Base-by-base conservation (phyloP, 2,113 vertebrate species). In the Hylia prasina region DNA sequence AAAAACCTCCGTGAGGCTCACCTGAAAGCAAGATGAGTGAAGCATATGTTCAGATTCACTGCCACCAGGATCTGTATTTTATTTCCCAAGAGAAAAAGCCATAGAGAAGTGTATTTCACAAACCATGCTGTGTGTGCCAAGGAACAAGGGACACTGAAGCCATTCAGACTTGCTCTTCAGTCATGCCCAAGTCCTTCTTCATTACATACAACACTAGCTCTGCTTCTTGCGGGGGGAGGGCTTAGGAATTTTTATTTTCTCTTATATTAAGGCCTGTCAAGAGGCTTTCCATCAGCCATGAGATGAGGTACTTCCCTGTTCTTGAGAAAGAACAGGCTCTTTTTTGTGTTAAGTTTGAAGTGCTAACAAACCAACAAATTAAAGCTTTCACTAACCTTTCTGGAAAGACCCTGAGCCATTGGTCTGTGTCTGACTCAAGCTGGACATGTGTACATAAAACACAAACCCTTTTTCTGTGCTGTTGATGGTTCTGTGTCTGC, bases 281-380 rank as follows among this genome's bases (percentile, higher is more conserved):
- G 77, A 82, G 72, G 54, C 24, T 69, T 89, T 95, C 50, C 31
- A 45, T 83, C 84, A 93, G 75, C 86, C 95, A 45, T 8, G 13
- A 83, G 82, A 54, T 0, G 1, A 88, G 42, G 44, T 11, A 82
- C 70, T 94, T 89, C 87, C 88, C 61, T 82, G 61, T 82, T 70
- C 89, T 92, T 64, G 21, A 92, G 56, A 88, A 93, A 96, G 69
- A 95, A 96, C 51, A 76, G 58, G 25, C 30, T 53, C 82, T 79
- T 96, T 96, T 94, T 79, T 92, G 85, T 87, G 56, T 71, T 11
- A 70, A 61, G 96, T 97, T 97, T 97, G 78, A 94, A 94, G 57
- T 97, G 91, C 87, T 94, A 97, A 96, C 95, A 97, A 75, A 91
- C 65, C 37, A 90, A 64, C 75, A 78, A 97, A 95, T 93, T 90